Evolutionary conservation across 2,797 vertebrate genomes (phyloP).

Genomic region (Ciconia nigra): DNA sequence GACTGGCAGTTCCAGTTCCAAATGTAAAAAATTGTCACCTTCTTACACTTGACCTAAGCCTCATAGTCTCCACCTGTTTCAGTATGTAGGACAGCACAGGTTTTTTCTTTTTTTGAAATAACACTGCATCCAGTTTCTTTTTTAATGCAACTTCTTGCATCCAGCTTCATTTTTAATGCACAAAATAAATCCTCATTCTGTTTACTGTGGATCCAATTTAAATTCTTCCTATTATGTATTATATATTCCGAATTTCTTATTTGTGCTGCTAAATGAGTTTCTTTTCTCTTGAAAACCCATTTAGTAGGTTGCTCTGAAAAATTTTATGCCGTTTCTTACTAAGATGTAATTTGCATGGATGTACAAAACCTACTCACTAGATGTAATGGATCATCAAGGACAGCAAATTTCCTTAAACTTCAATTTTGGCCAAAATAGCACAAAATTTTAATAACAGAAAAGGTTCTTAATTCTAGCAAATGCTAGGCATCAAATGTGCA

Average conservation of each 20-base stretch:
- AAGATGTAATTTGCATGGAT: neutral
- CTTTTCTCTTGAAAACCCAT: neutral
- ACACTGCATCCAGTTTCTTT: neutral
- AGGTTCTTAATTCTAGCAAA: neutral
- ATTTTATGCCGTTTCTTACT: neutral
- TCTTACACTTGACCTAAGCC: neutral
- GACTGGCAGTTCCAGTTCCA: neutral
- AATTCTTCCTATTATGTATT: neutral
- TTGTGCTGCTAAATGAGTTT: neutral
- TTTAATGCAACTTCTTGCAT: neutral
- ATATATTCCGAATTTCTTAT: neutral
- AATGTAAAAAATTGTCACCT: neutral
- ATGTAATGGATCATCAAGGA: neutral
- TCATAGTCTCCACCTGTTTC: neutral
- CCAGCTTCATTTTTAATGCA: neutral
- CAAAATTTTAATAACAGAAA: neutral
- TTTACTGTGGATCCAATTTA: neutral
- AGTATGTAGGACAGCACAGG: neutral
- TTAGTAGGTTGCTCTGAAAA: neutral
- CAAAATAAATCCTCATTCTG: neutral
- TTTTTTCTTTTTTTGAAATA: neutral
- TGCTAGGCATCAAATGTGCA: neutral
- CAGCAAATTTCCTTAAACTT: neutral
- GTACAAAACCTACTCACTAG: neutral
- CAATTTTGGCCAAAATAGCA: neutral